Base-by-base conservation (phyloP, 2,888 invertebrate genomes). In the Agapostemon virescens region DNA sequence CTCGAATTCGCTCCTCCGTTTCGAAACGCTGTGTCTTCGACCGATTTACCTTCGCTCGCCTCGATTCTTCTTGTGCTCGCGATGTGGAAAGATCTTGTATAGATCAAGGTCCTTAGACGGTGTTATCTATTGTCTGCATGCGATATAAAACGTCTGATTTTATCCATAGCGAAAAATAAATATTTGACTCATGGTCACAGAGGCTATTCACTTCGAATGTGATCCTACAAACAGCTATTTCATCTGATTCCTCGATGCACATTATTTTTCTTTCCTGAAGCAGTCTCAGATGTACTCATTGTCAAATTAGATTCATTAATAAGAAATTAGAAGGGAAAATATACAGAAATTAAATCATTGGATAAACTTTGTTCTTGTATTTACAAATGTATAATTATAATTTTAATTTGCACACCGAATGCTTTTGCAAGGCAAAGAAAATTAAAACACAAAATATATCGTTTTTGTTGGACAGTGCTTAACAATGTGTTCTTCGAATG, bases 1-100 rank as follows among this genome's bases (percentile, higher is more conserved):
- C 30, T 30, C 30, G 15, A 58, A 58, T 30, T 58, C 58, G 7
- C 17, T 30, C 7, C 26, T 17, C 17, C 17, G 58, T 58, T 30
- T 58, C 58, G 30, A 58, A 58, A 58, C 30, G 52, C 17, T 30
- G 26, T 58, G 58, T 58, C 58, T 58, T 58, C 58, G 58, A n/a
- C 52, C 23, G 23, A 58, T 58, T 58, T 30, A 17, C 58, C 58
- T 23, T 17, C 30, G 58, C 23, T 58, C 26, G 7, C 17, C 30
- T 58, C 30, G 26, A 30, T 26, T 30, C 58, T 30, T 30, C 58
- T 58, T 52, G 52, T 58, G 58, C 58, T 58, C 30, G 30, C 15
- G 58, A 26, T 58, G 30, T 58, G 58, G 26, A 17, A 58, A 26
- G 30, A 58, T 58, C 58, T 30, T 20, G 30, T 58, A 30, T 20